These are phyloP conservation scores for Micromesistius poutassou DNA, from an alignment of 2,797 vertebrate genomes.

Conservation along the genomic window DNA sequence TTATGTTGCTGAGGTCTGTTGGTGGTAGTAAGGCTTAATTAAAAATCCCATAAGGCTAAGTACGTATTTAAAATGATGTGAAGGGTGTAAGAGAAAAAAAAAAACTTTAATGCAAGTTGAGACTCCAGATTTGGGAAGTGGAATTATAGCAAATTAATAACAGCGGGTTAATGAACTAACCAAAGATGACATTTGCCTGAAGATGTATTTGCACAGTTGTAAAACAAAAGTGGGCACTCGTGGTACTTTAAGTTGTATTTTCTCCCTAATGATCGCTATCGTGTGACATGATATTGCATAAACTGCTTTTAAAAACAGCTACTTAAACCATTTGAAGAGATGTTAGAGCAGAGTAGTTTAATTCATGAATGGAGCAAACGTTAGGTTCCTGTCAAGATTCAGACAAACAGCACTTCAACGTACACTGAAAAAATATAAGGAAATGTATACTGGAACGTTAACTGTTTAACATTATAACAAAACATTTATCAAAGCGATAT, in stretches of 20 bases:
- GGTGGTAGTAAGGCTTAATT: constrained; percentile 55
- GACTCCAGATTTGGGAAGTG: constrained; percentile 53
- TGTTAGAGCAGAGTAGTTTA: not conserved
- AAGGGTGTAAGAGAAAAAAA: constrained; percentile 33
- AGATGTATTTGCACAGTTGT: constrained; percentile 44
- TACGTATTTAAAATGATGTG: constrained; percentile 38
- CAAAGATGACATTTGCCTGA: constrained; percentile 45
- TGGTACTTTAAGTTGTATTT: constrained; percentile 27
- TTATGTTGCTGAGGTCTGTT: constrained; percentile 61
- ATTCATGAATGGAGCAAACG: not conserved
- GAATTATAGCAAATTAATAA: constrained; percentile 44
- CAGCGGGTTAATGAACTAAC: constrained; percentile 49
- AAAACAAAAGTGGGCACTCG: not conserved
- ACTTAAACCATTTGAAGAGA: too few relatives aligned
- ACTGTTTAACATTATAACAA: not conserved
- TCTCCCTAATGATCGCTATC: not conserved
- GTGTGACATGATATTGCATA: not conserved
- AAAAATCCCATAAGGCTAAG: constrained; percentile 56
- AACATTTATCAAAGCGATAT: not conserved
- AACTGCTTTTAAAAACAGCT: not conserved
- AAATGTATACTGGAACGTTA: not conserved
- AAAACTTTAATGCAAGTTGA: constrained; percentile 50
- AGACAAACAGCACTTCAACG: not conserved
- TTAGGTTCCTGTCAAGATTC: not conserved
- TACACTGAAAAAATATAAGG: not conserved